These are phyloP conservation scores for Pelecanoides urinatrix DNA, from an alignment of 2,113 vertebrate species.

Conservation along the genomic window DNA sequence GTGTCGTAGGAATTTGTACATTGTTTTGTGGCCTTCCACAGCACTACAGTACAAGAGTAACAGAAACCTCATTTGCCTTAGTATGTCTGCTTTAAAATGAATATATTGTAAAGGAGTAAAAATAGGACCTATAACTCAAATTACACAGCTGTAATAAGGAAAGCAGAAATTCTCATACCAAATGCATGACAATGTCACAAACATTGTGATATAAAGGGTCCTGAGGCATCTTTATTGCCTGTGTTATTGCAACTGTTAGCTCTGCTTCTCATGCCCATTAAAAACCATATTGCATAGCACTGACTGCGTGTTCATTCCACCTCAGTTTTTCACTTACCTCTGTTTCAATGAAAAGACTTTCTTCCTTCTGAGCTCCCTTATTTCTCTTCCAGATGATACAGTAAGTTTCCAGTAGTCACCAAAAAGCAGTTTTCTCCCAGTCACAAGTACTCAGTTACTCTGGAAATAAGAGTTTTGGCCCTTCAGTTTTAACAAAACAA, in stretches of 20 bases:
- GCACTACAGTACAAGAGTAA: not conserved
- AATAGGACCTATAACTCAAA: not conserved
- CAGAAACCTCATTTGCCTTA: not conserved
- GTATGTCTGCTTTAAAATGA: not conserved
- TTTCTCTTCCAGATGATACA: not conserved
- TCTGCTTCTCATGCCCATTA: not conserved
- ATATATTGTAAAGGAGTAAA: not conserved
- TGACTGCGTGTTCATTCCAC: not conserved
- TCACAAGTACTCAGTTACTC: no score
- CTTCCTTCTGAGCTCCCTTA: not conserved
- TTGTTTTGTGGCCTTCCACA: not conserved
- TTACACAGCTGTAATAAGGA: not conserved
- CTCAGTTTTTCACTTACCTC: not conserved
- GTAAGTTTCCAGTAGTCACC: not conserved
- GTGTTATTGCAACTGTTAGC: not conserved
- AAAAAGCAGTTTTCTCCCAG: not conserved
- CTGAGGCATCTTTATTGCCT: not conserved
- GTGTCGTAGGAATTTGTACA: fast-evolving
- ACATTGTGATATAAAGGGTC: not conserved
- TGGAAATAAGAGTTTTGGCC: not conserved
- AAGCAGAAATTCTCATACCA: not conserved
- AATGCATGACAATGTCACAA: not conserved
- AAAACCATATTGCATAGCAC: not conserved
- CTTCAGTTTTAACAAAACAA: not conserved
- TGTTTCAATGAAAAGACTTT: no score